Base-by-base conservation (phyloP, 2,113 vertebrate genomes). In the Carettochelys insculpta region DNA sequence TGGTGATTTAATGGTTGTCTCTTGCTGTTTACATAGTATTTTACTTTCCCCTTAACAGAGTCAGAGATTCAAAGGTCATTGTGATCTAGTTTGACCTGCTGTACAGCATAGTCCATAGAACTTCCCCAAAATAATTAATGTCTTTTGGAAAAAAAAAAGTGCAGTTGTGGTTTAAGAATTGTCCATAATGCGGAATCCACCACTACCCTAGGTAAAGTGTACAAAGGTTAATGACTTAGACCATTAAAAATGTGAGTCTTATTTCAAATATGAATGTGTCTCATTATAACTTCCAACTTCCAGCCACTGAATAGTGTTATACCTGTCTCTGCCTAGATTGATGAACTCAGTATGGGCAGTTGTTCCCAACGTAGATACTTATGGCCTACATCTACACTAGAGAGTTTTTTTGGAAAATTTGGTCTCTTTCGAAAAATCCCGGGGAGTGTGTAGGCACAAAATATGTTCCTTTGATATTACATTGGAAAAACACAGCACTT, bases 21-120 rank as follows among this genome's bases (percentile, higher is more conserved):
- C 83, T 53, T 96, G 29, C 16, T 52, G 86, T 73, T 92, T 97
- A 84, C 41, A 31, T 51, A 77, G 41, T 9, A 22, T 54, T 19
- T 90, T 80, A 54, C 27, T 94, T 92, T 56, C 43, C 17, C 48
- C 14, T 11, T 88, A 11, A 1, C 4, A 68, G 17, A 68, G 17
- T 38, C 19, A 68, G 19, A 68, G 4, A 10, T 68, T 68, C 16
- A 20, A 68, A 38, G 34, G n/a, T 17, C 61, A 68, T 38, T 68
- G 17, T 38, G 19, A 68, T 38, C 34, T 68, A 38, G 10, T 68
- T 17, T 68, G 61, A 38, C 4, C 19, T 20, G 8, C 61, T 68
- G 61, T 38, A 68, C n/a, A 38, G 34, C 19, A 68, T n/a, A 22
- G 61, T 4, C 20, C 61, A 65, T 65, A 65, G 17, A n/a, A 38